Evolutionary conservation across 2,797 vertebrate species (phyloP).

Genomic region (Myotis planiceps): DNA sequence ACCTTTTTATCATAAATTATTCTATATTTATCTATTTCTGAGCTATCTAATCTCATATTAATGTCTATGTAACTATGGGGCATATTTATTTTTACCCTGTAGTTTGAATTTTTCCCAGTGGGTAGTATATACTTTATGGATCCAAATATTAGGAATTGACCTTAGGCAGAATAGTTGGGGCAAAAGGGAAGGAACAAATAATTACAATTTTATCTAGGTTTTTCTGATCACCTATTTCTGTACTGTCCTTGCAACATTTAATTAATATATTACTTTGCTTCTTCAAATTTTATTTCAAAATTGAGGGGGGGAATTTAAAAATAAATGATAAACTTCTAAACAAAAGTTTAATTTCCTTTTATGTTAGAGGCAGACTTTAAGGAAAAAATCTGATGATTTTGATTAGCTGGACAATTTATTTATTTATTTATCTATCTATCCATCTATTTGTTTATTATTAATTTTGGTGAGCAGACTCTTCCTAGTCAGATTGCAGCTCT

Average conservation of each 20-base stretch:
- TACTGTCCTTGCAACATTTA: neutral
- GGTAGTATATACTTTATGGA: neutral
- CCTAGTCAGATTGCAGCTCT: neutral
- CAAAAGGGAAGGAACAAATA: neutral
- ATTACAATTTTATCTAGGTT: neutral
- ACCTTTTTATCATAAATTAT: neutral
- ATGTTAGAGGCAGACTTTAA: constrained; percentile 7
- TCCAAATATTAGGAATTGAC: constrained; percentile 1
- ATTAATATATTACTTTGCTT: constrained; percentile 2
- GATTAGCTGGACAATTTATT: neutral
- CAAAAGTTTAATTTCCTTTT: constrained; percentile 30
- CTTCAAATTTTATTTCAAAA: constrained; percentile 59
- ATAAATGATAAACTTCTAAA: neutral
- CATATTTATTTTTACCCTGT: constrained; percentile 6
- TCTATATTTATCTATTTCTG: neutral
- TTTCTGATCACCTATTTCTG: neutral
- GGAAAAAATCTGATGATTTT: constrained; percentile 29
- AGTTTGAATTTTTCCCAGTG: neutral
- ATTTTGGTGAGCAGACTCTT: neutral
- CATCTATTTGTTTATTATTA: neutral
- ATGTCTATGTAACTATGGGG: neutral
- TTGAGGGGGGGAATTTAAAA: neutral
- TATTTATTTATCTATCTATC: neutral
- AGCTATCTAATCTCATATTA: neutral
- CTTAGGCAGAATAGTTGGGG: neutral